Evolutionary conservation across 1,140 invertebrate species (phyloP), one percentile per base, ranked within the genome.

Genomic region (Drosophila lacteicornis): DNA sequence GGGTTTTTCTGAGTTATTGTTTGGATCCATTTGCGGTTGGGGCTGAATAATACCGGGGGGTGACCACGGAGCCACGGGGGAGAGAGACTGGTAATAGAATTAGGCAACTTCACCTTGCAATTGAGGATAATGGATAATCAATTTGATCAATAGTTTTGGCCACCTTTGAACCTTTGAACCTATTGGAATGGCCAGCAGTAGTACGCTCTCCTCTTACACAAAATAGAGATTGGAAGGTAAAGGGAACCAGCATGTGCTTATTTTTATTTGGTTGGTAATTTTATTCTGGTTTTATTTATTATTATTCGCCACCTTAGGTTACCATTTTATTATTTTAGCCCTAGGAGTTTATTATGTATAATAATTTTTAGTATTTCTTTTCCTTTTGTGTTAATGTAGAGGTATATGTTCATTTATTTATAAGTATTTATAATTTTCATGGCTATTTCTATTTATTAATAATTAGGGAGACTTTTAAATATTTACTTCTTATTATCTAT

Each of bases 1-100:
- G 84, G 84, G 75, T 78, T 86, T 82, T 87, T 68, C 19, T 76
- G 60, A 87, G 71, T 77, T 83, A 83, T 88, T 88, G 83, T 88
- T 88, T 53, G 75, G 80, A 75, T 77, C 66, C 80, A 71, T 85
- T 66, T 80, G 73, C 30, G 63, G 62, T 38, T 45, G 58, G n/a
- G n/a, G 15, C 7, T 1, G 12, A 19, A 53, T 36, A 53, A 22
- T 22, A 53, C 2, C 5, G 27, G n/a, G n/a, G 30, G 13, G 27
- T 36, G 33, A 11, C 27, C 27, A 27, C 27, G 27, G 27, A 5
- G n/a, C 2, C 9, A 3, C 3, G 7, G 22, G 4, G 15, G 33
- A 61, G 19, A 1, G 8, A n/a, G 30, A 17, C 4, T n/a, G 69
- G 53, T 59, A 71, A 73, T 73, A 73, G 68, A 73, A 73, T 73